Conservation (phyloP, 2,797 vertebrate genomes). For the Poecilia gillii region DNA sequence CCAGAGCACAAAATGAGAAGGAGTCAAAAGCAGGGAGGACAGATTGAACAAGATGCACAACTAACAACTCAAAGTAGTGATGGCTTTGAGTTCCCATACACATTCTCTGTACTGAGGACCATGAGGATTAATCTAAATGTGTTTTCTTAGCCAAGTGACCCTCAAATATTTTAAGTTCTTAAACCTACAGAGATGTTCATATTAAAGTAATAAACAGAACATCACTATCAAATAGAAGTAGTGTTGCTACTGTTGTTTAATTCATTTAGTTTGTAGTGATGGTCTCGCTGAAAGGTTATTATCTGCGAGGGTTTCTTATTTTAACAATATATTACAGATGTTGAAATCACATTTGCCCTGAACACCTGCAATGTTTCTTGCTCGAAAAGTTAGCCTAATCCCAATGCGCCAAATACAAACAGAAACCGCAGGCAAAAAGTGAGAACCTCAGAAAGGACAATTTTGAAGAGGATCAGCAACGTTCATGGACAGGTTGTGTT, state of each 20-base stretch:
- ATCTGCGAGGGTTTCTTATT: not conserved
- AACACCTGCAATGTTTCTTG: conserved; percentile 35
- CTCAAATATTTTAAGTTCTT: not conserved
- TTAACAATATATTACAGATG: not conserved
- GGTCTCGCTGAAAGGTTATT: not conserved
- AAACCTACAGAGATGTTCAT: not conserved
- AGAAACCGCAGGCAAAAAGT: conserved; percentile 39
- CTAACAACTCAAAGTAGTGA: not conserved
- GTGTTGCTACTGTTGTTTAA: not conserved
- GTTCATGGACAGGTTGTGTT: conserved; percentile 19
- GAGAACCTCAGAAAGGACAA: not conserved
- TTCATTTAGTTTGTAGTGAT: not conserved
- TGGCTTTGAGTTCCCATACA: not conserved
- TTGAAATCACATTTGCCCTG: conserved; percentile 4
- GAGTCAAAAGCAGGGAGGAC: not conserved
- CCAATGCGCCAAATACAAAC: conserved; percentile 53
- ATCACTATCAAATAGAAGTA: not conserved
- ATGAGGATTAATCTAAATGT: not conserved
- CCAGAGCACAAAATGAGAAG: not conserved
- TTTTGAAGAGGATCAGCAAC: not conserved
- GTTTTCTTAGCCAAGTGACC: not conserved
- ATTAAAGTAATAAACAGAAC: not conserved
- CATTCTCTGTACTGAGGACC: not conserved
- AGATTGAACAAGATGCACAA: not conserved
- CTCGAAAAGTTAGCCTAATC: conserved; percentile 67